These are phyloP conservation scores for Muscidifurax raptorellus DNA, from an alignment of 1,140 invertebrate species.

Conservation along the genomic window DNA sequence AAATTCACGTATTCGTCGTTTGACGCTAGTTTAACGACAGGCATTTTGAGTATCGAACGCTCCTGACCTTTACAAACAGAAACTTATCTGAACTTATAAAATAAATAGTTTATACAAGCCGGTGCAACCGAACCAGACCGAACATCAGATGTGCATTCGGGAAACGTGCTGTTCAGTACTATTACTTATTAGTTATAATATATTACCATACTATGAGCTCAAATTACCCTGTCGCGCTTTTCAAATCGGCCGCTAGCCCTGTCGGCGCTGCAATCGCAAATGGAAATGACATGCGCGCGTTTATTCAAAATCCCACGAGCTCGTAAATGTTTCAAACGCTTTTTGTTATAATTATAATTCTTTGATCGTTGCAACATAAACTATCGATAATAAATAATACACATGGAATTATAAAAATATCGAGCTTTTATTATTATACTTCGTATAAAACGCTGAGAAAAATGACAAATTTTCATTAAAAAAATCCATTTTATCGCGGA, in stretches of 20 bases:
- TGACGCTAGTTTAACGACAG: constrained; percentile 22
- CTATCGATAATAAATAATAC: background rate
- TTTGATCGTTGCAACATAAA: background rate
- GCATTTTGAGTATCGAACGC: constrained; percentile 24
- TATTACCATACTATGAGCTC: no score
- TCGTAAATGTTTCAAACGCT: no score
- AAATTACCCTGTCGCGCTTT: no score
- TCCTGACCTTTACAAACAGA: background rate
- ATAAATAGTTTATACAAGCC: background rate
- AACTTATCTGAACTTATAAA: background rate
- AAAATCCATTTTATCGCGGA: constrained; percentile 78
- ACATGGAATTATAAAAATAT: background rate
- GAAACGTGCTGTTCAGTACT: no score
- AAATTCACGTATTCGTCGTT: constrained; percentile 39
- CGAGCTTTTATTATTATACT: background rate
- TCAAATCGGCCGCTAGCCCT: no score
- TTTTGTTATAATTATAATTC: background rate
- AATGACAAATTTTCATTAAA: background rate
- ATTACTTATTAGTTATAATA: no score
- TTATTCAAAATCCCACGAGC: no score
- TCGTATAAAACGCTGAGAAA: background rate
- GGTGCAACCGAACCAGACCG: no score
- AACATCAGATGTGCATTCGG: background rate
- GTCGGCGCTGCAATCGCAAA: no score
- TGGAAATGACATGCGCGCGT: no score